Evolutionary conservation across 2,888 invertebrate species (phyloP).

Genomic region (Molanna angustata): DNA sequence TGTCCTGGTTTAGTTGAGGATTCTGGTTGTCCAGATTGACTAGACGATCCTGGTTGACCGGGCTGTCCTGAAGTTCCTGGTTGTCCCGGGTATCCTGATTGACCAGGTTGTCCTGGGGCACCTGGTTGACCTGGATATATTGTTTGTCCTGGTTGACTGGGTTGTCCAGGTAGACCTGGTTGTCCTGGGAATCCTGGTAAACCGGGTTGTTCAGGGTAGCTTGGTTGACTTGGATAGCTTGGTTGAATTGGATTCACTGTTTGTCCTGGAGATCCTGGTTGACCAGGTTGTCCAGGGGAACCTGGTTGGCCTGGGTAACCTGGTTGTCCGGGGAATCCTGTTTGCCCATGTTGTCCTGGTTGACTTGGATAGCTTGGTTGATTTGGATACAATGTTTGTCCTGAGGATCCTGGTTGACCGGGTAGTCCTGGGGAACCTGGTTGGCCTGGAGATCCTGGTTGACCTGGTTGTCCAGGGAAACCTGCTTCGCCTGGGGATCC

Average conservation of each 20-base stretch:
- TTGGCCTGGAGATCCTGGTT: constrained; percentile 22
- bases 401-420: constrained; percentile 32
- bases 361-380: background rate
- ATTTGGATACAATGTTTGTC: constrained; percentile 32
- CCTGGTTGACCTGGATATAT: constrained; percentile 35
- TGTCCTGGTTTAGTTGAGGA: constrained; percentile 27
- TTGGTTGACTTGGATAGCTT: constrained; percentile 36
- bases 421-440: constrained; percentile 35
- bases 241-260: constrained; percentile 29
- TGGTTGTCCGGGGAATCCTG: constrained; percentile 38
- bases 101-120: constrained; percentile 28
- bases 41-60: constrained; percentile 22
- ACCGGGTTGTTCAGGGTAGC: constrained; percentile 45
- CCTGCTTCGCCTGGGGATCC: constrained; percentile 36
- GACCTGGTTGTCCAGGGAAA: constrained; percentile 19
- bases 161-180: constrained; percentile 30
- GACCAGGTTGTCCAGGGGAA: too few species aligned
- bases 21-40: constrained; percentile 44
- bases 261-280: constrained; percentile 26
- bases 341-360: constrained; percentile 35
- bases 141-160: constrained; percentile 37
- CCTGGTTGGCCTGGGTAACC: constrained; percentile 21
- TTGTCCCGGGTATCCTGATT: constrained; percentile 35
- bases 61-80: constrained; percentile 22
- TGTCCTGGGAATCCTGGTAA: constrained; percentile 36